Evolutionary conservation across 2,797 vertebrate genomes (phyloP).

Genomic region (Schizothorax lantsangensis): DNA sequence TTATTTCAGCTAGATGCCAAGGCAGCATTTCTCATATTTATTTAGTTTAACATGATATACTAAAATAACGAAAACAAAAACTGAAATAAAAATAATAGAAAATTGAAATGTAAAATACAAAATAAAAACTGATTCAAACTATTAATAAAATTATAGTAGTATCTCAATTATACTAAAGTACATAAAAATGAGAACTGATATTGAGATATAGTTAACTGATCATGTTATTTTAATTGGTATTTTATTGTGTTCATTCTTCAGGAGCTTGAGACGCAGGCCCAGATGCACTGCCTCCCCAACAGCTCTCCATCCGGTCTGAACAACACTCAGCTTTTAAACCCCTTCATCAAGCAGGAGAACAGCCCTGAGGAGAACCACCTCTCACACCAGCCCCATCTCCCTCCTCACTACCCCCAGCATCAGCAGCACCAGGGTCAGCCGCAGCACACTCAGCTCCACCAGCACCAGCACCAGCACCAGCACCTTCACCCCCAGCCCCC

Average conservation of each 20-base stretch:
- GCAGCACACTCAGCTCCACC: constrained; percentile 61
- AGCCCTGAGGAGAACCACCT: constrained; percentile 82
- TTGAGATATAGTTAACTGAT: background rate
- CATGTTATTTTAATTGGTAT: background rate
- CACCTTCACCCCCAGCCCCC: constrained; percentile 70
- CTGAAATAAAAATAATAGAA: background rate
- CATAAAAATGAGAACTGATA: background rate
- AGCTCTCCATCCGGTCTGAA: constrained; percentile 86
- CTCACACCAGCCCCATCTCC: constrained; percentile 70
- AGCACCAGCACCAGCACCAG: constrained; percentile 66
- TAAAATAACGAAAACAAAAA: background rate
- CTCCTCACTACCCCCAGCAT: constrained; percentile 69
- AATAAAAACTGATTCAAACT: background rate
- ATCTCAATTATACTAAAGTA: background rate
- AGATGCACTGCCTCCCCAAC: constrained; percentile 88
- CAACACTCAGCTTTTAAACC: constrained; percentile 80
- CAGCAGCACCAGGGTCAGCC: constrained; percentile 63
- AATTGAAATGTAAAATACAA: background rate
- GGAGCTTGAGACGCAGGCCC: constrained; percentile 98
- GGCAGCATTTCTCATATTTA: background rate
- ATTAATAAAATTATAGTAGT: background rate
- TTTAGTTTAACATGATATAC: background rate
- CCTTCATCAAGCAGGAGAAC: constrained; percentile 90
- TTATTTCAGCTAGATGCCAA: background rate
- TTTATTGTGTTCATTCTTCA: constrained; percentile 61